These are phyloP conservation scores for Erinaceus europaeus DNA, from an alignment of 2,113 vertebrate species.

Conservation along the genomic window DNA sequence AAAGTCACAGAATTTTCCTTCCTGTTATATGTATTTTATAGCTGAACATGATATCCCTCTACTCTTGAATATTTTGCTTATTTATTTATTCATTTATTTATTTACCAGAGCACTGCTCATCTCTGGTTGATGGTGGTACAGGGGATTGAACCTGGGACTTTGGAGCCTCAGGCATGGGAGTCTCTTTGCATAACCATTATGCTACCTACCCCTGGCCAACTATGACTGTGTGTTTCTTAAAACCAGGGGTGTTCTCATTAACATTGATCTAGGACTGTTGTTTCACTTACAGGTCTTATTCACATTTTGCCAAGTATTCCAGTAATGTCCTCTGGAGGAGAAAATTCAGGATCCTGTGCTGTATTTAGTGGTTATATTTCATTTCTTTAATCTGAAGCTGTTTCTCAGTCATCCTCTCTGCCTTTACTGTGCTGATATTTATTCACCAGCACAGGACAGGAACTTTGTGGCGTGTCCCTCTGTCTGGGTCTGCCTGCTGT, in stretches of 20 bases:
- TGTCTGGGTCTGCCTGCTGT: background rate
- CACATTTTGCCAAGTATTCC: background rate
- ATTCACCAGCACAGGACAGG: background rate
- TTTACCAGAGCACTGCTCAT: too few relatives aligned
- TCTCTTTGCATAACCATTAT: too few relatives aligned
- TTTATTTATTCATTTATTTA: too few relatives aligned
- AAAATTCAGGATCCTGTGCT: background rate
- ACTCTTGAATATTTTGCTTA: background rate
- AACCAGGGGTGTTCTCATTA: background rate
- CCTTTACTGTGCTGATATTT: background rate
- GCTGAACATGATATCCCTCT: too few relatives aligned
- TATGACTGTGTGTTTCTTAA: background rate
- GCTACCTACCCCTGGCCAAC: background rate
- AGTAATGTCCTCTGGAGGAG: background rate
- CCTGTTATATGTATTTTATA: too few relatives aligned
- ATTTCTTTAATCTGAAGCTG: background rate
- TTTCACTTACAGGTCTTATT: background rate
- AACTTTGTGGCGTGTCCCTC: background rate
- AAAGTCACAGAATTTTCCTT: background rate
- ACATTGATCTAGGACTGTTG: background rate
- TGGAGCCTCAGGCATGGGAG: too few relatives aligned
- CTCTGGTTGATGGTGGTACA: too few relatives aligned
- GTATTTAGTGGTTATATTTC: background rate
- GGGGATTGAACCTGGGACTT: too few relatives aligned
- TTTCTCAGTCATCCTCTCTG: slow-evolving; percentile 32